Percentiles rank a stretch among this genome's conserved stretches.
These are phyloP conservation scores for Brachystomella parvula DNA, from an alignment of 1,140 invertebrate species.

Conservation along the genomic window DNA sequence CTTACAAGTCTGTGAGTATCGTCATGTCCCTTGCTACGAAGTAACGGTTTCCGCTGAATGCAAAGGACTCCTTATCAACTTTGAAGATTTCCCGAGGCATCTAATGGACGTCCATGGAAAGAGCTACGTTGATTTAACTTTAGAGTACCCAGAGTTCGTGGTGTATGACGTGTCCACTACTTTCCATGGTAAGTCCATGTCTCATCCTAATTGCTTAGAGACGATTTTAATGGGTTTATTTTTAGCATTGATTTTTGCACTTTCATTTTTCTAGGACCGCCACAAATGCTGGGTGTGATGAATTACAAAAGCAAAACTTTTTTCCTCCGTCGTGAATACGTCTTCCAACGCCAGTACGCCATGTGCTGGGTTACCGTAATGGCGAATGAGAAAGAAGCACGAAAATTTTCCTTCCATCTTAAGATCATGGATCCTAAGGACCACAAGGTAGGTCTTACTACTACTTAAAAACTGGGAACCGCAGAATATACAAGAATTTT, in stretches of 20 bases:
- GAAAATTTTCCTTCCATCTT: neutral
- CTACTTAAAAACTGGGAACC: neutral
- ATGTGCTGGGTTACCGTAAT: conserved; percentile 7
- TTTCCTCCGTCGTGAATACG: conserved; percentile 4
- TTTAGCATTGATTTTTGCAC: too few species aligned
- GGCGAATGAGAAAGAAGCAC: neutral
- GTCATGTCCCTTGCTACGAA: conserved; percentile 2
- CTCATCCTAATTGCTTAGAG: too few species aligned
- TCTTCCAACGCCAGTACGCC: neutral
- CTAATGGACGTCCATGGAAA: conserved; percentile 3
- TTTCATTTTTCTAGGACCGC: neutral
- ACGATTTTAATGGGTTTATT: too few species aligned
- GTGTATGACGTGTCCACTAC: conserved; percentile 1
- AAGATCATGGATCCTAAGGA: conserved; percentile 1
- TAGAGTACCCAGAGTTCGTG: neutral
- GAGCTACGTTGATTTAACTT: neutral
- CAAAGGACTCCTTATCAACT: neutral
- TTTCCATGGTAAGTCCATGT: conserved; percentile 1
- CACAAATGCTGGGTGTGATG: conserved; percentile 1
- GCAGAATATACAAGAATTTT: neutral
- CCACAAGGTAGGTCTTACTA: neutral
- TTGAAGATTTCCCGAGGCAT: conserved; percentile 8
- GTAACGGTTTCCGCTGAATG: neutral
- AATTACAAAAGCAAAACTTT: conserved; percentile 1
- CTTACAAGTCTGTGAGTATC: neutral